Evolutionary conservation across 2,888 invertebrate genomes (phyloP).

Genomic region (Muschampia plurimacula): DNA sequence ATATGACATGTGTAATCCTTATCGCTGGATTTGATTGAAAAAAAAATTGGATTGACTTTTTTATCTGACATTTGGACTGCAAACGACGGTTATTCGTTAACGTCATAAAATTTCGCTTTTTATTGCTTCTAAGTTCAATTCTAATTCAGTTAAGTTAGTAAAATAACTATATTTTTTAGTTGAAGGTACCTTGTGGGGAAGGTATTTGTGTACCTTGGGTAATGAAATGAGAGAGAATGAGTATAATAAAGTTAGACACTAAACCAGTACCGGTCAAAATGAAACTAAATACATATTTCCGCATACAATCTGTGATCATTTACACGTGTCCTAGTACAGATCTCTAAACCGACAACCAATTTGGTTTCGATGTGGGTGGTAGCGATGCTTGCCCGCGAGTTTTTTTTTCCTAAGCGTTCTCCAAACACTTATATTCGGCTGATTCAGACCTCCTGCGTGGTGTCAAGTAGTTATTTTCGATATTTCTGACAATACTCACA

Average conservation of each 20-base stretch:
- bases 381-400: conserved; percentile 47
- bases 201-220: no score
- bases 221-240: no score
- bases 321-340: conserved; percentile 55
- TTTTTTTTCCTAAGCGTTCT: conserved; percentile 58
- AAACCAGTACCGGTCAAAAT: conserved; percentile 42
- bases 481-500: conserved; percentile 16
- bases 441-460: conserved; percentile 77
- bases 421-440: conserved; percentile 65
- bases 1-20: conserved; percentile 59
- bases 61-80: neutral
- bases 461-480: conserved; percentile 25
- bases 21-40: conserved; percentile 34
- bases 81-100: conserved; percentile 9
- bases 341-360: conserved; percentile 61
- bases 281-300: conserved; percentile 55
- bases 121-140: no score
- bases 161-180: no score
- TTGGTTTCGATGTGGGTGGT: conserved; percentile 72
- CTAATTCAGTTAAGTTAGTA: conserved; percentile 23
- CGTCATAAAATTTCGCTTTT: no score
- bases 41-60: neutral
- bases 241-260: no score
- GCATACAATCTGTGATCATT: conserved; percentile 52
- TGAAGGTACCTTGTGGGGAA: no score